Evolutionary conservation across 2,888 invertebrate species (phyloP).

Genomic region (Ichneumoninae sp.): DNA sequence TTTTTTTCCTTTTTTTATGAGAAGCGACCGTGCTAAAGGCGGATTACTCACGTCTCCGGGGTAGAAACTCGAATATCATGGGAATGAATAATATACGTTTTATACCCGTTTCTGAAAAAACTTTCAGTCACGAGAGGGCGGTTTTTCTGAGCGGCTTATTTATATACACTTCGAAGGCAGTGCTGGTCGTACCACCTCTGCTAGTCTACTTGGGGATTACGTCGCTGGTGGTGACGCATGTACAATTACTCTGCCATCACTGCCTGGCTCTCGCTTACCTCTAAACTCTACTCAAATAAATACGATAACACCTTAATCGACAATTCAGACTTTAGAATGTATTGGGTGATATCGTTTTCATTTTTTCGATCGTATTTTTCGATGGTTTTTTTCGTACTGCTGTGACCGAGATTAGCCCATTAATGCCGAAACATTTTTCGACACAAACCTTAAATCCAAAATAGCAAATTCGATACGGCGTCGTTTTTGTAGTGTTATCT

Average conservation of each 20-base stretch:
- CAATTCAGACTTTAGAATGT: too few species aligned
- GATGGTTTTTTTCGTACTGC: too few species aligned
- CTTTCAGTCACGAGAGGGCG: conserved; percentile 8
- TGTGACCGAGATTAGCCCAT: too few species aligned
- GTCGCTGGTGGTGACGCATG: conserved; percentile 7
- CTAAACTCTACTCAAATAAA: not conserved
- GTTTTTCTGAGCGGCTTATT: conserved; percentile 37
- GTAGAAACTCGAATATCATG: conserved; percentile 34
- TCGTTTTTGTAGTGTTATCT: too few species aligned
- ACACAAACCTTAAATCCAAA: too few species aligned
- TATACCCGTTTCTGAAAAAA: conserved; percentile 17
- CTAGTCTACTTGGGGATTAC: conserved; percentile 27
- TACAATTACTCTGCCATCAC: conserved; percentile 22
- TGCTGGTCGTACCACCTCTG: not conserved
- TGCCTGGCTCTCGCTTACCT: not conserved
- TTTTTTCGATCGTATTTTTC: too few species aligned
- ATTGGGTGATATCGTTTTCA: too few species aligned
- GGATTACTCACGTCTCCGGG: conserved; percentile 14
- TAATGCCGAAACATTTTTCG: too few species aligned
- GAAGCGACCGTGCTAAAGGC: not conserved
- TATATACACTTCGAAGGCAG: conserved; percentile 6
- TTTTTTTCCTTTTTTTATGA: conserved; percentile 4
- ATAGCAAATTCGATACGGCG: too few species aligned
- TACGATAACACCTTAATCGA: too few species aligned
- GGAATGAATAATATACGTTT: conserved; percentile 34